Percentiles rank a stretch among this genome's conserved stretches.
Conservation (phyloP, 1,140 invertebrate species). For the Thaumatotibia leucotreta region DNA sequence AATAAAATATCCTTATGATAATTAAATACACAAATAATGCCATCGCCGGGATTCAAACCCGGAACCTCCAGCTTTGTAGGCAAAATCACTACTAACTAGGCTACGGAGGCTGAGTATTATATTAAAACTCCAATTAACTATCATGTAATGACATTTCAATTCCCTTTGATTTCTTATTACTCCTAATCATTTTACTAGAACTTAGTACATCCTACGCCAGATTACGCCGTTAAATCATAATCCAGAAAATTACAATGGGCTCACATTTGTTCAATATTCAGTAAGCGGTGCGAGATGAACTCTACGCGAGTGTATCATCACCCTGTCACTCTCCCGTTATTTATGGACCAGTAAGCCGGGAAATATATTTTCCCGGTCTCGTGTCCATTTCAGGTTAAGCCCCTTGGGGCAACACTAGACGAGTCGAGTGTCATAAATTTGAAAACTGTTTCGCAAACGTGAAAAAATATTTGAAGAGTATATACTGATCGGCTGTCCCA, state of each 20-base stretch:
- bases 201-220: background rate
- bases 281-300: constrained; percentile 63
- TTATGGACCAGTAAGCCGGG: constrained; percentile 73
- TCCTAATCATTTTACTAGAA: no score
- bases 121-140: no score
- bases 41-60: no score
- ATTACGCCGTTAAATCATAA: constrained; percentile 16
- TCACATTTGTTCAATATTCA: constrained; percentile 59
- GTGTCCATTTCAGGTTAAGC: constrained; percentile 73
- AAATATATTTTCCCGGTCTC: constrained; percentile 71
- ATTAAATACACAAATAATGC: no score
- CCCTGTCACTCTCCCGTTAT: constrained; percentile 69
- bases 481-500: no score
- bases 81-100: no score
- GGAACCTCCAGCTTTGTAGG: no score
- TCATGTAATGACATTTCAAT: no score
- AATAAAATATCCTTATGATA: no score
- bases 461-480: constrained; percentile 60
- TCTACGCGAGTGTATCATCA: constrained; percentile 68
- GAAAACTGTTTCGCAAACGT: constrained; percentile 60
- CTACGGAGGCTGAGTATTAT: no score
- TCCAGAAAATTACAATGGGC: constrained; percentile 29
- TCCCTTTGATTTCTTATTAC: background rate
- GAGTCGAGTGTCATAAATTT: constrained; percentile 74
- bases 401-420: constrained; percentile 65